Percentiles rank a stretch among this genome's conserved stretches.
Evolutionary conservation across 1,140 invertebrate species (phyloP).

Genomic region (Euglossa dilemma): DNA sequence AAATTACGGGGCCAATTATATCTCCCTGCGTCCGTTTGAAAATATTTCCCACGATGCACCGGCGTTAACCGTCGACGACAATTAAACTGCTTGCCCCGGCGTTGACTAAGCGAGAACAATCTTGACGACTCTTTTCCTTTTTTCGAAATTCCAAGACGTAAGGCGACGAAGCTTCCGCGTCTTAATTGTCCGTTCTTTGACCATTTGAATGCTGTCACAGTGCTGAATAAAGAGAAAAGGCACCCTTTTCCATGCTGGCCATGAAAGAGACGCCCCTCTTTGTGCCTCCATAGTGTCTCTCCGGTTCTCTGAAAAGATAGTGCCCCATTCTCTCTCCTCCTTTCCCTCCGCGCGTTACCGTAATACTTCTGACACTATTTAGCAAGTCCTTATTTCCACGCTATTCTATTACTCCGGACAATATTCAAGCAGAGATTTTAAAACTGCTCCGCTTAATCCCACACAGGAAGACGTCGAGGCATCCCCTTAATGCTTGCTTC

Average conservation of each 20-base stretch:
- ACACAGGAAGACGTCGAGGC: background rate
- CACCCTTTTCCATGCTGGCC: background rate
- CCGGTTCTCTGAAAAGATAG: constrained; percentile 19
- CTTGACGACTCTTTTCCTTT: background rate
- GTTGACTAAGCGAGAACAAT: background rate
- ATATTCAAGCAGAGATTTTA: constrained; percentile 16
- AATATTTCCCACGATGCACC: no score
- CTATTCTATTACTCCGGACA: background rate
- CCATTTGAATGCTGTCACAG: constrained; percentile 22
- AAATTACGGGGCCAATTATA: no score
- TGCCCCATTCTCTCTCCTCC: background rate
- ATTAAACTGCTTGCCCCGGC: background rate
- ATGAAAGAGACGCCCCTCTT: constrained; percentile 21
- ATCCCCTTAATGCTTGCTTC: background rate
- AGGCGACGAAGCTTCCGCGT: background rate
- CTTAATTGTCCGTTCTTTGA: constrained; percentile 36
- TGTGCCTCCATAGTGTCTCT: background rate
- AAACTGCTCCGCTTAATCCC: constrained; percentile 18
- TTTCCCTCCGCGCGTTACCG: background rate
- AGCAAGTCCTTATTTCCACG: background rate
- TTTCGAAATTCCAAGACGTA: background rate
- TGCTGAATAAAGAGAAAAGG: constrained; percentile 3
- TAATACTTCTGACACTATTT: constrained; percentile 38
- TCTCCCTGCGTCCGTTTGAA: no score
- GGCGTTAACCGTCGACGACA: no score